A percentile compares a stretch with the other conserved stretches of the same genome.
phyloP scores from a whole-genome alignment of 2,888 invertebrate genomes.

The Agriopis aurantiaria region DNA sequence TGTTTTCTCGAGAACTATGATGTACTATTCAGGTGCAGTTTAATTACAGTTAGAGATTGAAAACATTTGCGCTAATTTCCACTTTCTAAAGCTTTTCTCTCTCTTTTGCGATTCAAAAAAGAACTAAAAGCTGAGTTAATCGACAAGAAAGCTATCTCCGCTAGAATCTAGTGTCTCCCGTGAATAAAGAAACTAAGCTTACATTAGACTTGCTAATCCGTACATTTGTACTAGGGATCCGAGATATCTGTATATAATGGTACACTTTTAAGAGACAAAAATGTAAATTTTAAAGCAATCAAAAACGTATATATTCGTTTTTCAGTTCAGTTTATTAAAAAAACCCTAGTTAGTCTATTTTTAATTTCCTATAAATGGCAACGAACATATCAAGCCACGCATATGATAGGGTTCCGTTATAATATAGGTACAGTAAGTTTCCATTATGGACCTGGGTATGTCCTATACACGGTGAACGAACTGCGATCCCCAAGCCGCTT shows the following conservation, averaged over 20 bases:
- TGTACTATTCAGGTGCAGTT: background rate
- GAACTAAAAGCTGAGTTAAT: slow-evolving; percentile 15
- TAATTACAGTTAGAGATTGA: slow-evolving; percentile 3
- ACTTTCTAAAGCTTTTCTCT: slow-evolving; percentile 4
- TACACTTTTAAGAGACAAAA: background rate
- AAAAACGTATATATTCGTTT: too few species aligned
- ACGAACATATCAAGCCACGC: too few species aligned
- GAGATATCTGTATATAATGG: background rate
- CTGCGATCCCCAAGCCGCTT: too few species aligned
- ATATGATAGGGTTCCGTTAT: too few species aligned
- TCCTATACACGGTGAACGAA: too few species aligned
- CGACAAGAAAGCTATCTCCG: slow-evolving; percentile 21
- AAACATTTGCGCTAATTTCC: slow-evolving; percentile 13
- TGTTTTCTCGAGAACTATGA: too few species aligned
- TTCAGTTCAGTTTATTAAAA: too few species aligned
- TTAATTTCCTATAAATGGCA: too few species aligned
- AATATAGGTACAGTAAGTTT: too few species aligned
- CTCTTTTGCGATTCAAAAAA: slow-evolving; percentile 15
- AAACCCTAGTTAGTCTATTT: too few species aligned
- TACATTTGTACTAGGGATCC: slow-evolving; percentile 35
- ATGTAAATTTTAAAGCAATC: background rate
- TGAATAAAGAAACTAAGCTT: slow-evolving; percentile 40
- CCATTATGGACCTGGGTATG: too few species aligned
- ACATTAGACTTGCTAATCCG: slow-evolving; percentile 43
- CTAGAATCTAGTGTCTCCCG: slow-evolving; percentile 23